A percentile compares a stretch with the other conserved stretches of the same genome.
Conservation (phyloP, 2,113 vertebrate genomes). For the Castor canadensis region DNA sequence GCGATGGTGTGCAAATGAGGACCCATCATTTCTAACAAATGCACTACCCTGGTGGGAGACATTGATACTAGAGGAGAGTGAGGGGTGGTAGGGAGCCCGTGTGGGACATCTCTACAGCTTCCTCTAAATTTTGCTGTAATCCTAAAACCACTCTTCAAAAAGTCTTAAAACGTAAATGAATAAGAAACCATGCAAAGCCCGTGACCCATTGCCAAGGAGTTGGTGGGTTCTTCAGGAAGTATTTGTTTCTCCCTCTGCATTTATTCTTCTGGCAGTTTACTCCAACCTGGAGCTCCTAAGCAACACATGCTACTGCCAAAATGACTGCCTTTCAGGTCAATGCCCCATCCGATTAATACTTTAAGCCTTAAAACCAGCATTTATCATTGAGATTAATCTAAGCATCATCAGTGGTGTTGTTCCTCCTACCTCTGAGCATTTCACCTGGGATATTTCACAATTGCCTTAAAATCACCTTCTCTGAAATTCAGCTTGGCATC, state of each 20-base stretch:
- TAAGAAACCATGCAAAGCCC: neutral
- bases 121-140: neutral
- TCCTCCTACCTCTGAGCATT: neutral
- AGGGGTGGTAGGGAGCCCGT: neutral
- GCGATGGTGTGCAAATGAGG: neutral
- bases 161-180: neutral
- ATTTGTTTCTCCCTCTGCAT: neutral
- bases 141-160: neutral
- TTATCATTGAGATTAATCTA: neutral
- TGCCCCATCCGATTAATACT: neutral
- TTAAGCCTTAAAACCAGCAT: neutral
- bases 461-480: neutral
- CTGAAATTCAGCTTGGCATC: neutral
- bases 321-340: neutral
- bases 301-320: neutral
- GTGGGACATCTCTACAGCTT: neutral
- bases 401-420: neutral
- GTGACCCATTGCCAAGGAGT: neutral
- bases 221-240: neutral
- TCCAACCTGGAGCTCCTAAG: neutral
- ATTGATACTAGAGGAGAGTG: neutral
- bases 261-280: neutral
- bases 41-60: neutral
- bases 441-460: neutral
- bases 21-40: neutral